phyloP scores from a whole-genome alignment of 2,888 invertebrate species.

The Archaeoteleia sp. region DNA sequence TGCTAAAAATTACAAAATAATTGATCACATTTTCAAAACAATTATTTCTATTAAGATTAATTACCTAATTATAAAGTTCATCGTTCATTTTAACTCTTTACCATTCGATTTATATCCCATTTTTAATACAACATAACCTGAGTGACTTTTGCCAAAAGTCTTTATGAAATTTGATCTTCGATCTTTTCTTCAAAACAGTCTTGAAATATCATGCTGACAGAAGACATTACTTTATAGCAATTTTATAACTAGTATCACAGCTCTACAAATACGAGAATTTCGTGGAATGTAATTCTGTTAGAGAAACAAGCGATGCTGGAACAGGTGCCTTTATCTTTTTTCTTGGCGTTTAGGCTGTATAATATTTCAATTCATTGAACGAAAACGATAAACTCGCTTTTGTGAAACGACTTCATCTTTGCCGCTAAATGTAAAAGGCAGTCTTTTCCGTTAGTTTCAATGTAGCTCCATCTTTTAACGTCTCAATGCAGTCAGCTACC shows the following conservation, averaged over 20 bases:
- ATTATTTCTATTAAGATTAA: too few species aligned
- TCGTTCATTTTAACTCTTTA: too few species aligned
- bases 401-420: conserved; percentile 23
- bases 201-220: neutral
- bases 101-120: too few species aligned
- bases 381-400: conserved; percentile 24
- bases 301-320: neutral
- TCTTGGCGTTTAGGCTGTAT: neutral
- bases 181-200: too few species aligned
- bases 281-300: neutral
- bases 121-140: too few species aligned
- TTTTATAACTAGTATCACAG: neutral
- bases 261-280: neutral
- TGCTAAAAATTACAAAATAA: too few species aligned
- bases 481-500: too few species aligned
- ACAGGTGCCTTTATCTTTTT: neutral
- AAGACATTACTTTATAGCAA: neutral
- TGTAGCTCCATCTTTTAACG: conserved; percentile 1
- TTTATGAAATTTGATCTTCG: too few species aligned
- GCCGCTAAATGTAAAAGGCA: conserved; percentile 4
- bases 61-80: too few species aligned
- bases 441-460: conserved; percentile 16
- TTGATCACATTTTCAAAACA: too few species aligned
- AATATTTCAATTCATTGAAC: neutral
- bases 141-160: too few species aligned